Conservation (phyloP, 2,888 invertebrate genomes). For the Nycteola revayana region DNA sequence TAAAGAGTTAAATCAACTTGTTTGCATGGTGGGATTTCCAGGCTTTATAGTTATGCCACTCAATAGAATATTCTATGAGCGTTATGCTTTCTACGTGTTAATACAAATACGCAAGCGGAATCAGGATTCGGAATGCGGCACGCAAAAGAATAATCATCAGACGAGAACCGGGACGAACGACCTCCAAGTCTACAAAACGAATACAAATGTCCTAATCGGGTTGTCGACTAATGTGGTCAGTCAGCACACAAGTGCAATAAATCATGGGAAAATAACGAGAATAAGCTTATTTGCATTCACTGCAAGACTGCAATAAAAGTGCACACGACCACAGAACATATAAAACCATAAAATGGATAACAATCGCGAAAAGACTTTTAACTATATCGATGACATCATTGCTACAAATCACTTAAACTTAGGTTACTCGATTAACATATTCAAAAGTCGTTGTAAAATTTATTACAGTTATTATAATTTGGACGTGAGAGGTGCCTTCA, state of each 20-base stretch:
- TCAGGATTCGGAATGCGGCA: conserved; percentile 55
- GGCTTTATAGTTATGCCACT: conserved; percentile 14
- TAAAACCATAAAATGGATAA: conserved; percentile 21
- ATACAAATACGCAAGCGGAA: conserved; percentile 64
- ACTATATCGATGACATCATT: conserved; percentile 33
- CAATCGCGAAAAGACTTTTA: conserved; percentile 23
- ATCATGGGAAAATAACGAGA: conserved; percentile 46
- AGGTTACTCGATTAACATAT: conserved; percentile 34
- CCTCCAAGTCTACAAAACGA: conserved; percentile 66
- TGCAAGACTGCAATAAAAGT: conserved; percentile 38
- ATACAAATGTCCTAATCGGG: conserved; percentile 65
- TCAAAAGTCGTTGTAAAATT: conserved; percentile 31
- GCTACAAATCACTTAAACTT: conserved; percentile 28
- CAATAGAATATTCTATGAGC: conserved; percentile 46
- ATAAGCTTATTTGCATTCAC: conserved; percentile 40
- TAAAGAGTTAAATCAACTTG: conserved; percentile 17
- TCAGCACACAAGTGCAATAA: conserved; percentile 45
- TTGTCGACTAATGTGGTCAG: conserved; percentile 49
- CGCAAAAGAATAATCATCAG: conserved; percentile 63
- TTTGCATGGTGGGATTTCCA: conserved; percentile 22
- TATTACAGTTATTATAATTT: conserved; percentile 39
- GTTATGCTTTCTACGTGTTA: conserved; percentile 64
- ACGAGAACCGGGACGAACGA: conserved; percentile 79
- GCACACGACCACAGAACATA: conserved; percentile 20
- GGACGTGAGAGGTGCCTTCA: conserved; percentile 42